phyloP scores from a whole-genome alignment of 2,888 invertebrate species.

The Tiliacea citrago region DNA sequence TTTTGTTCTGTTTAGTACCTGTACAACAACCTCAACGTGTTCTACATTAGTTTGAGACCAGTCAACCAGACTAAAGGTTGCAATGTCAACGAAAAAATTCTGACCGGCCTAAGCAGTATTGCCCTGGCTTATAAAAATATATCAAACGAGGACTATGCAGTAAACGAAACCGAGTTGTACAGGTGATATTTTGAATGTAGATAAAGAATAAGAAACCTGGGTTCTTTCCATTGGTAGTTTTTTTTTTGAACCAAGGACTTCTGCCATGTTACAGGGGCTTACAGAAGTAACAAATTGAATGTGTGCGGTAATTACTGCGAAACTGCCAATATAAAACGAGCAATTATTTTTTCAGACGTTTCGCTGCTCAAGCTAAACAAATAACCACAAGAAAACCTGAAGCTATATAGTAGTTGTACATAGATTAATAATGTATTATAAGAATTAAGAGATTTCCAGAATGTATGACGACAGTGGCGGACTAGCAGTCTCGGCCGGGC shows the following conservation, averaged over 20 bases:
- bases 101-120: conserved; percentile 20
- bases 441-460: neutral
- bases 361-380: neutral
- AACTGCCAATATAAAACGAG: neutral
- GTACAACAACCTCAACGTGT: too few relatives aligned
- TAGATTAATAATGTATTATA: neutral
- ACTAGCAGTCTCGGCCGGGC: too few relatives aligned
- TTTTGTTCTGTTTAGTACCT: too few relatives aligned
- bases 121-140: neutral
- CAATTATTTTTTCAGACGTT: conserved; percentile 25
- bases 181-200: conserved; percentile 26
- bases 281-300: too few relatives aligned
- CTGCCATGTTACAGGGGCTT: too few relatives aligned
- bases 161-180: conserved; percentile 24
- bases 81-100: neutral
- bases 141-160: neutral
- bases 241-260: neutral
- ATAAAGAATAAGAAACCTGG: neutral
- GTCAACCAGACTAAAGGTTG: too few relatives aligned
- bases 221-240: neutral
- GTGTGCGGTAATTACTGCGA: too few relatives aligned
- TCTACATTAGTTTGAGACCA: too few relatives aligned
- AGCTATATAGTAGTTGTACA: neutral
- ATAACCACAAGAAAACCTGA: neutral
- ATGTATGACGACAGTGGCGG: conserved; percentile 4